Evolutionary conservation across 2,113 vertebrate genomes (phyloP), one percentile per base, ranked within the genome.

Genomic region (Prolemur simus): DNA sequence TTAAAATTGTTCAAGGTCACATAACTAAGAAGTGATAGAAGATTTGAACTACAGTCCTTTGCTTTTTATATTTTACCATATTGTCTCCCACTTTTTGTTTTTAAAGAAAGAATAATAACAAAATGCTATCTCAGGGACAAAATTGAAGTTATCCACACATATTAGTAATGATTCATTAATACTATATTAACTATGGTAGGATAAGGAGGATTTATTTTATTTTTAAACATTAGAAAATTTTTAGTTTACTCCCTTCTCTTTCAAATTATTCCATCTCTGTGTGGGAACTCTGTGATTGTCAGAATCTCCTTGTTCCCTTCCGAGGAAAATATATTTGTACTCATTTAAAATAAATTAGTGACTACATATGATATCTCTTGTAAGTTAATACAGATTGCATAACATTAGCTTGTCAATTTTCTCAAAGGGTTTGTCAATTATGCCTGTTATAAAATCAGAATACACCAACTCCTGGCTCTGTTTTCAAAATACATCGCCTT

Each of bases 401-500:
- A 97, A 87, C 74, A 97, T 73, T 87, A 84, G 49, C 68, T 91
- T 95, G 96, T 91, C 47, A 92, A 97, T 96, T 39, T 87, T 97
- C 52, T 80, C 68, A 95, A 97, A 98, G 74, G 39, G 91, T 97
- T 95, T 97, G 74, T 86, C 71, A 96, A 58, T 94, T 89, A 97
- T 81, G 17, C 49, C 74, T 96, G 52, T 86, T 64, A 96, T 42
- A 81, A 97, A 92, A 54, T 81, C 94, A 80, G 97, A 98, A 97
- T 27, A 96, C 4, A 91, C 94, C 64, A 94, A 94, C 87, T 97
- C 6, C 80, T 66, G 0, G 29, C n/a, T 97, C 93, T 78, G 60
- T 98, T 98, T 95, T 94, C 74, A 97, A 97, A 97, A 96, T 94
- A 95, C 52, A 95, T 89, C 95, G 45, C 47, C 42, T 97, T 95